Evolutionary conservation across 2,113 vertebrate species (phyloP).

Genomic region (Cichladusa arquata): DNA sequence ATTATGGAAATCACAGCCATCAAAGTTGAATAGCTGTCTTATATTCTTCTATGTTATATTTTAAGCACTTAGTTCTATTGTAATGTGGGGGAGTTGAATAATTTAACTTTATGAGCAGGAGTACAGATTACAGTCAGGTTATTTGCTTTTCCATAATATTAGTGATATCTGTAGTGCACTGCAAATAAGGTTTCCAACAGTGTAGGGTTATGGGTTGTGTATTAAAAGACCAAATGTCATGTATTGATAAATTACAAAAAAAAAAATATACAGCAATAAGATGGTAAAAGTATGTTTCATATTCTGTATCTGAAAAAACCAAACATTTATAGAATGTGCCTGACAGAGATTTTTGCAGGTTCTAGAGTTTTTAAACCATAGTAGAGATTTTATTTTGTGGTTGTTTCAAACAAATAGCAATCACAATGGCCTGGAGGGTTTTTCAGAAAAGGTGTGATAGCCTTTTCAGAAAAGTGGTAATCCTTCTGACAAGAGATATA

Average conservation of each 20-base stretch:
- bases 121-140: neutral
- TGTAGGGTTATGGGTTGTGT: neutral
- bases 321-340: neutral
- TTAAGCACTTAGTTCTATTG: neutral
- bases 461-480: neutral
- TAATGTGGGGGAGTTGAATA: neutral
- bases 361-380: neutral
- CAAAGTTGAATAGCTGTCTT: neutral
- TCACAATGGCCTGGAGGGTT: neutral
- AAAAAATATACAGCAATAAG: neutral
- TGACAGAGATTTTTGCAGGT: neutral
- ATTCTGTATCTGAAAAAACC: neutral
- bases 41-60: neutral
- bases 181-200: neutral
- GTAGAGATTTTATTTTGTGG: neutral
- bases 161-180: neutral
- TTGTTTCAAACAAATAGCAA: neutral
- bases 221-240: neutral
- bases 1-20: neutral
- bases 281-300: neutral
- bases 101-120: neutral
- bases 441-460: neutral
- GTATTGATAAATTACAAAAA: neutral
- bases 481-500: neutral
- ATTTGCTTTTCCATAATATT: neutral